Evolutionary conservation across 2,113 vertebrate genomes (phyloP).

Genomic region (Recurvirostra avosetta): DNA sequence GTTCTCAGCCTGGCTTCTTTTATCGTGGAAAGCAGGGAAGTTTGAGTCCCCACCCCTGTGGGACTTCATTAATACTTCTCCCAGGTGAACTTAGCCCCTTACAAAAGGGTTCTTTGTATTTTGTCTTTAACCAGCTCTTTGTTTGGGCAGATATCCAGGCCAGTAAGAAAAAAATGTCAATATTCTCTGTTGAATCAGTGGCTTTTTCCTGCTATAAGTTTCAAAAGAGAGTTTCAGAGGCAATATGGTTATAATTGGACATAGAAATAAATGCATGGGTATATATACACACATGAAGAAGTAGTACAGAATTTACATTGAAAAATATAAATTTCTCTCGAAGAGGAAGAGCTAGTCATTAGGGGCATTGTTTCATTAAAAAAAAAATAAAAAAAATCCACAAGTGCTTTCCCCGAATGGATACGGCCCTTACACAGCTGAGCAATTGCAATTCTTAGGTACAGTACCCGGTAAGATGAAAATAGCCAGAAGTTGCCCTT

Average conservation of each 20-base stretch:
- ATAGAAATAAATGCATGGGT: background rate
- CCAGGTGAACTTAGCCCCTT: slow-evolving; percentile 68
- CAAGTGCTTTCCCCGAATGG: background rate
- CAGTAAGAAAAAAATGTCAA: slow-evolving; percentile 67
- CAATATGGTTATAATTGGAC: background rate
- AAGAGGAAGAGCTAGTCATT: background rate
- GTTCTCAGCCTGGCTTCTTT: slow-evolving; percentile 38
- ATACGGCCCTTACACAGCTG: background rate
- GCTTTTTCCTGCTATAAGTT: slow-evolving; percentile 59
- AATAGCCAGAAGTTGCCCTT: background rate
- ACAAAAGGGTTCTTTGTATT: slow-evolving; percentile 79
- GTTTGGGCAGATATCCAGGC: slow-evolving; percentile 71
- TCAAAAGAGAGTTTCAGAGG: slow-evolving; percentile 50
- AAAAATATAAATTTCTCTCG: background rate
- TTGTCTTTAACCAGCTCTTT: slow-evolving; percentile 73
- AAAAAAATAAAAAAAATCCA: background rate
- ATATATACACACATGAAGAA: background rate
- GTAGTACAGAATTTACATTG: background rate
- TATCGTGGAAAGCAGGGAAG: slow-evolving; percentile 45
- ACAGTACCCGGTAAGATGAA: background rate
- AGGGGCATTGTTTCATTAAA: background rate
- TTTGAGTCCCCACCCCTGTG: slow-evolving; percentile 53
- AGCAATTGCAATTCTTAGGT: background rate
- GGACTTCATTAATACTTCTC: slow-evolving; percentile 75
- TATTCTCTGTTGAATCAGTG: slow-evolving; percentile 68